Evolutionary conservation across 2,888 invertebrate genomes (phyloP).

Genomic region (Eledone cirrhosa): DNA sequence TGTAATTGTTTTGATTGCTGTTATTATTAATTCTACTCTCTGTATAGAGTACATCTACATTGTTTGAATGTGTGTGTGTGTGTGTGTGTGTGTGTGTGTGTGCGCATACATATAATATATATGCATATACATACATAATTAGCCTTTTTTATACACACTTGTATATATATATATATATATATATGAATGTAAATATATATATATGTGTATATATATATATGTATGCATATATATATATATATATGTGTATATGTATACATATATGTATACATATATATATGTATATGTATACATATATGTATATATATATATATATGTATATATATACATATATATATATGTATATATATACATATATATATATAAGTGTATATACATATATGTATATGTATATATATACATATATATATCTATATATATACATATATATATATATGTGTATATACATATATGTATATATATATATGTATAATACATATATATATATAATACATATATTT

Average conservation of each 20-base stretch:
- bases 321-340: neutral
- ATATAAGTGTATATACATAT: neutral
- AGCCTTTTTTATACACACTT: neutral
- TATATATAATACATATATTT: no score
- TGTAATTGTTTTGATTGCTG: no score
- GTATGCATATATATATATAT: neutral
- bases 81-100: neutral
- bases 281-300: neutral
- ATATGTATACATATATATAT: neutral
- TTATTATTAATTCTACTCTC: no score
- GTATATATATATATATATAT: constrained; percentile 3
- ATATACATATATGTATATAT: neutral
- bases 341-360: neutral
- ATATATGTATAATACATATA: no score
- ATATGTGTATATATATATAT: neutral
- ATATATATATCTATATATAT: neutral
- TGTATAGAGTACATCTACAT: no score
- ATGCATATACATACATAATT: neutral
- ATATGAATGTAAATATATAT: neutral
- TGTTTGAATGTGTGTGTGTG: neutral
- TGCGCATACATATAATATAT: neutral
- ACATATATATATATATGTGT: neutral
- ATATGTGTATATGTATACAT: neutral
- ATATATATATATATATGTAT: neutral
- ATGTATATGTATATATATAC: neutral